Conservation (phyloP, 2,113 vertebrate species). For the Triplophysa tibetana region DNA sequence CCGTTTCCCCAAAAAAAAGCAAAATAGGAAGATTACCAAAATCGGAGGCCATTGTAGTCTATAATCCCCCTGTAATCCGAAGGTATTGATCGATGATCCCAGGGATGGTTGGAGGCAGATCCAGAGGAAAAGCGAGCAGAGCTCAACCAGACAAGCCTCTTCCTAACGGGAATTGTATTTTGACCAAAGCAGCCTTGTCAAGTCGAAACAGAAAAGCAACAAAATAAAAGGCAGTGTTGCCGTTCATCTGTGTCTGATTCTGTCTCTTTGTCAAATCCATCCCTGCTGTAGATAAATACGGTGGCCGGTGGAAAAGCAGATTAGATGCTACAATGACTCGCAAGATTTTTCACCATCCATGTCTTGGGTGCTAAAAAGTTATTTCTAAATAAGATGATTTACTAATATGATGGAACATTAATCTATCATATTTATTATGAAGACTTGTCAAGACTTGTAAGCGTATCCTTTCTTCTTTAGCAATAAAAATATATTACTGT, state of each 20-base stretch:
- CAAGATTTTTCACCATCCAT: not conserved
- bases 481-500: no score
- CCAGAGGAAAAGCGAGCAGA: conserved; percentile 43
- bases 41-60: conserved; percentile 67
- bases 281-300: not conserved
- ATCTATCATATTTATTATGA: not conserved
- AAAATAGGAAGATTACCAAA: conserved; percentile 66
- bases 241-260: conserved; percentile 35
- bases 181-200: conserved; percentile 57
- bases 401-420: not conserved
- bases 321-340: conserved; percentile 29
- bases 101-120: conserved; percentile 63
- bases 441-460: not conserved
- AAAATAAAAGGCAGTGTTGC: conserved; percentile 36
- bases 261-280: conserved; percentile 12
- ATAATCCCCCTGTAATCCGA: conserved; percentile 72
- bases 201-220: conserved; percentile 39
- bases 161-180: conserved; percentile 58
- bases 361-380: not conserved
- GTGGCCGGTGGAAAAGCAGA: conserved; percentile 22
- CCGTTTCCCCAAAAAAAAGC: conserved; percentile 50
- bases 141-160: conserved; percentile 49
- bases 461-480: no score
- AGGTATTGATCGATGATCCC: conserved; percentile 72
- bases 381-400: not conserved